Percentiles rank a stretch among this genome's conserved stretches.
Conservation (phyloP, 2,888 invertebrate genomes). For the Macaria liturata region DNA sequence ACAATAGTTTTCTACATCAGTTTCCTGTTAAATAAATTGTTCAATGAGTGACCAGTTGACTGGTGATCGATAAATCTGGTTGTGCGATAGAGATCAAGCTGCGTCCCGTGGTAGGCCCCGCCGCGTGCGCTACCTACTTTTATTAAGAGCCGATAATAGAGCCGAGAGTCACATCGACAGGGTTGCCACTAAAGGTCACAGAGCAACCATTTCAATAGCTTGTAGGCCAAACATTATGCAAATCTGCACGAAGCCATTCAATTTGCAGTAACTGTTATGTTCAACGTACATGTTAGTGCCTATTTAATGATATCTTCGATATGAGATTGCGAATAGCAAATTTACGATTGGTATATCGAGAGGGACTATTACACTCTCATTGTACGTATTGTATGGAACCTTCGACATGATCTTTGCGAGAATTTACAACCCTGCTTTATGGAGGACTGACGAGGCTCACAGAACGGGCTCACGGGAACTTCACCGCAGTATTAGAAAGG, state of each 20-base stretch:
- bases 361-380: not conserved
- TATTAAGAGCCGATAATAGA: slow-evolving; percentile 63
- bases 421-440: slow-evolving; percentile 25
- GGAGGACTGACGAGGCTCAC: slow-evolving; percentile 21
- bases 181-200: slow-evolving; percentile 43
- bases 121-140: slow-evolving; percentile 61
- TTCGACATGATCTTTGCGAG: not conserved
- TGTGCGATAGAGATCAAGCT: not conserved
- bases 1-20: no score
- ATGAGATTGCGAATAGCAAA: not conserved
- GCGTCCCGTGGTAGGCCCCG: slow-evolving; percentile 14
- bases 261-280: slow-evolving; percentile 28
- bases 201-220: slow-evolving; percentile 34
- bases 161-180: slow-evolving; percentile 50
- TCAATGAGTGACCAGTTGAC: not conserved
- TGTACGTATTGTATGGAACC: not conserved
- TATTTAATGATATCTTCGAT: slow-evolving; percentile 5
- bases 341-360: not conserved
- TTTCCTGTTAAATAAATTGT: no score
- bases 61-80: not conserved
- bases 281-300: slow-evolving; percentile 17
- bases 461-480: slow-evolving; percentile 61
- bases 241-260: slow-evolving; percentile 30
- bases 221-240: slow-evolving; percentile 34
- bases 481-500: slow-evolving; percentile 69